phyloP scores from a whole-genome alignment of 2,113 vertebrate genomes.

The Sinocyclocheilus anshuiensis region DNA sequence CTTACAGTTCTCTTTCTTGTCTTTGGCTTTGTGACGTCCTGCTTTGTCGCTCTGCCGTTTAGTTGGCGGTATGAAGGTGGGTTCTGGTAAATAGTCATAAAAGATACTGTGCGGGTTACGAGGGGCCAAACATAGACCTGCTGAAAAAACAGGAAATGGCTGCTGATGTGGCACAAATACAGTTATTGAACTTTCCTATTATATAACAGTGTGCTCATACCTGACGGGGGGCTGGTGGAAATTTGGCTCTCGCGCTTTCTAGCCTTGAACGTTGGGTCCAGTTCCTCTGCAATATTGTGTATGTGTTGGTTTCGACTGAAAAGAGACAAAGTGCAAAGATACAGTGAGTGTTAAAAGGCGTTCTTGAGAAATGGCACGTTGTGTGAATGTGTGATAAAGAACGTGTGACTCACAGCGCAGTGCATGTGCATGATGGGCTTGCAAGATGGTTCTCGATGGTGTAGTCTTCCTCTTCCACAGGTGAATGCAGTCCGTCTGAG shows the following conservation, averaged over 20 bases:
- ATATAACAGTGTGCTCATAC: not conserved
- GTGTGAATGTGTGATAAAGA: not conserved
- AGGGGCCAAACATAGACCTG: constrained; percentile 61
- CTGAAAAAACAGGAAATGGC: not conserved
- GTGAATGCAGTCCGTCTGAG: constrained; percentile 72
- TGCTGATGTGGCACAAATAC: not conserved
- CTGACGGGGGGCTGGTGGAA: not conserved
- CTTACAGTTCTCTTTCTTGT: constrained; percentile 80
- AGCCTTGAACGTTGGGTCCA: constrained; percentile 78
- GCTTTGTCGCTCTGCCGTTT: constrained; percentile 74
- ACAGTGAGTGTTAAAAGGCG: not conserved
- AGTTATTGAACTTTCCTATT: not conserved
- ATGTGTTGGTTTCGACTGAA: constrained; percentile 64
- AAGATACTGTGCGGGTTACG: constrained; percentile 62
- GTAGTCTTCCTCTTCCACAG: constrained; percentile 67
- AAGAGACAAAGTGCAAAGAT: not conserved
- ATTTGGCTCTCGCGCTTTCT: constrained; percentile 57
- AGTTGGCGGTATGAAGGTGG: constrained; percentile 75
- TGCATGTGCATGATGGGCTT: constrained; percentile 63
- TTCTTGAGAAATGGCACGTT: not conserved
- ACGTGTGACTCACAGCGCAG: constrained; percentile 41
- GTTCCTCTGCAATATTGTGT: constrained; percentile 76
- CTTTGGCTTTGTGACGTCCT: constrained; percentile 74
- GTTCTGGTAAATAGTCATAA: constrained; percentile 71
- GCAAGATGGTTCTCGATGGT: constrained; percentile 64